phyloP scores from a whole-genome alignment of 2,113 vertebrate species.

The Sinocyclocheilus rhinocerous region DNA sequence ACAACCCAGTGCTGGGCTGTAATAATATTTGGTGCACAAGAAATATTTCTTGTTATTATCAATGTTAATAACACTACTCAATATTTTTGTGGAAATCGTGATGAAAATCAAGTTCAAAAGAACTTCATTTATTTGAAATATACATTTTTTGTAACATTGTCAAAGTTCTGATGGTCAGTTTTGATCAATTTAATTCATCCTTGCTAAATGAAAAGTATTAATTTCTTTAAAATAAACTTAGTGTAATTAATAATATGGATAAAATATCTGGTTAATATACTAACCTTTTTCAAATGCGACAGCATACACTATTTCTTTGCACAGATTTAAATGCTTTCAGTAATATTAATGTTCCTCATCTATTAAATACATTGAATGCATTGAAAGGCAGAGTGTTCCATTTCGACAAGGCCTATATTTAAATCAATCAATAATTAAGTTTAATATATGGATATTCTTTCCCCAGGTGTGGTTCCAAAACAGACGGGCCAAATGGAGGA shows the following conservation, averaged over 20 bases:
- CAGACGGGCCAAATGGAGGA: constrained; percentile 92
- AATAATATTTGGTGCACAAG: background rate
- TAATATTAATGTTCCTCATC: background rate
- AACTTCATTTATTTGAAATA: too few relatives aligned
- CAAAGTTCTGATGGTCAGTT: too few relatives aligned
- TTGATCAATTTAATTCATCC: background rate
- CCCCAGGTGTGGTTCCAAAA: constrained; percentile 95
- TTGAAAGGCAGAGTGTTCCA: background rate
- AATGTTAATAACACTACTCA: background rate
- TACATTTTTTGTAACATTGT: too few relatives aligned
- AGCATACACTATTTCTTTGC: too few relatives aligned
- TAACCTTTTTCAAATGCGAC: too few relatives aligned
- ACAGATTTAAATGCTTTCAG: background rate
- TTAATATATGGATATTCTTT: background rate
- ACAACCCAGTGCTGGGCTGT: too few relatives aligned
- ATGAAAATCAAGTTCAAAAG: too few relatives aligned
- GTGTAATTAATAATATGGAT: too few relatives aligned
- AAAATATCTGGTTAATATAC: too few relatives aligned
- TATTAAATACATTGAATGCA: too few relatives aligned
- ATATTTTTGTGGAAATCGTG: background rate
- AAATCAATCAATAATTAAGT: background rate
- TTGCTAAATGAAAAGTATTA: background rate
- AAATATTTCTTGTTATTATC: background rate
- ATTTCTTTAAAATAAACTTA: background rate
- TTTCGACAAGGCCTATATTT: background rate